Percentiles rank a stretch among this genome's conserved stretches.
Evolutionary conservation across 2,113 vertebrate species (phyloP).

Genomic region (Neodon shergylaensis): DNA sequence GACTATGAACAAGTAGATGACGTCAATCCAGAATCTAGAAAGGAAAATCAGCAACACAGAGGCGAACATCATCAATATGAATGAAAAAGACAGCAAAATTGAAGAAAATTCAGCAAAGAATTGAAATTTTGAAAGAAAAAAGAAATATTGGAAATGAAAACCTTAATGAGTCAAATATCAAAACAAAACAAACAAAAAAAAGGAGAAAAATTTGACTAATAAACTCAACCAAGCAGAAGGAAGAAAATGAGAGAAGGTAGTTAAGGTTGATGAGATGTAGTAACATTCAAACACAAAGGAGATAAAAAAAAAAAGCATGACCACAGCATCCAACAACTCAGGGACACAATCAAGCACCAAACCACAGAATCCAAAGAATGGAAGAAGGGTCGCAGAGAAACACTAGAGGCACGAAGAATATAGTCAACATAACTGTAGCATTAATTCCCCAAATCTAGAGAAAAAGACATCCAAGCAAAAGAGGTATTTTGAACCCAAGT

Average conservation of each 20-base stretch:
- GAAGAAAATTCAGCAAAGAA: background rate
- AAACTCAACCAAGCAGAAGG: background rate
- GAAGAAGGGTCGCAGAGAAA: background rate
- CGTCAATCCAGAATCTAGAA: background rate
- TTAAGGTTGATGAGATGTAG: background rate
- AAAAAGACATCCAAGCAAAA: background rate
- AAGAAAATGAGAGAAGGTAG: background rate
- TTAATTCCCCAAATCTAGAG: background rate
- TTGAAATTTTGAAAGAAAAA: background rate
- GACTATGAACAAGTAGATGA: background rate
- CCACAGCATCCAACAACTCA: background rate
- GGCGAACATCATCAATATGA: background rate
- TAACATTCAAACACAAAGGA: background rate
- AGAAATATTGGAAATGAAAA: background rate
- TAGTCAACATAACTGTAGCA: background rate
- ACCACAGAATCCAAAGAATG: background rate
- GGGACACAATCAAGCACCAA: background rate
- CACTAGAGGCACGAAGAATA: background rate
- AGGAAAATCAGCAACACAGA: background rate
- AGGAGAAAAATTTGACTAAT: background rate
- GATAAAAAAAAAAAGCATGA: background rate
- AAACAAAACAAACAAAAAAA: background rate
- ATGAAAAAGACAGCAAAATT: background rate
- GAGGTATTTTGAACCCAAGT: background rate
- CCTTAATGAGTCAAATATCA: background rate